phyloP scores from a whole-genome alignment of 1,140 invertebrate species.

The Teleogryllus occipitalis region DNA sequence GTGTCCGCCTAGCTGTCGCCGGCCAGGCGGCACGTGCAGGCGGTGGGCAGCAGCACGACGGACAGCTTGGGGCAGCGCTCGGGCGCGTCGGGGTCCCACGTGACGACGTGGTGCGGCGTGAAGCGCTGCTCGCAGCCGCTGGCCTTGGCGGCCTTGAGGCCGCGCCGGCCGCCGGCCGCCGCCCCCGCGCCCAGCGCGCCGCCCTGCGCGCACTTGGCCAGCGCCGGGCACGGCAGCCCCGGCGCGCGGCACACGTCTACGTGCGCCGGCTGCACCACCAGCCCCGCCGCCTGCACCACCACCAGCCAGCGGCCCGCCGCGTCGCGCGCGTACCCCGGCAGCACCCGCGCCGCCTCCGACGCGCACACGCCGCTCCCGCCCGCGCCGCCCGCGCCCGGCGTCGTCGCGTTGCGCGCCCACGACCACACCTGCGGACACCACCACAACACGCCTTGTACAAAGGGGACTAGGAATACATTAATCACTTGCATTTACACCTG shows the following conservation, averaged over 20 bases:
- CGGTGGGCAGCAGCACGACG: slow-evolving; percentile 21
- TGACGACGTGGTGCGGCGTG: slow-evolving; percentile 17
- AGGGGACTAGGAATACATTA: too few relatives aligned
- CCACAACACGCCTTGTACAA: too few relatives aligned
- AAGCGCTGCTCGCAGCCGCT: slow-evolving; percentile 20
- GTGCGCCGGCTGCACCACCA: slow-evolving; percentile 15
- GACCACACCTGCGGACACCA: slow-evolving; percentile 14
- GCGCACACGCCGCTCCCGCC: slow-evolving; percentile 9
- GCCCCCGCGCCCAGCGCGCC: background rate
- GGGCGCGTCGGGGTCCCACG: slow-evolving; percentile 25
- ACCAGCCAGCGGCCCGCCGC: slow-evolving; percentile 15
- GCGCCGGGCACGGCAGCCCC: slow-evolving; percentile 15
- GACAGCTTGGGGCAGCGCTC: slow-evolving; percentile 22
- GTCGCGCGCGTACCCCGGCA: slow-evolving; percentile 24
- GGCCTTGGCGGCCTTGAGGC: slow-evolving; percentile 7
- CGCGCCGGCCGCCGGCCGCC: slow-evolving; percentile 2
- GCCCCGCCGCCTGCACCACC: slow-evolving; percentile 21
- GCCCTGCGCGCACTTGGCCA: slow-evolving; percentile 14
- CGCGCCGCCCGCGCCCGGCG: background rate
- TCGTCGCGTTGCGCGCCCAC: slow-evolving; percentile 11
- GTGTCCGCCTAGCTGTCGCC: background rate
- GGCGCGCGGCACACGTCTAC: slow-evolving; percentile 19
- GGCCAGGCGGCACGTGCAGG: slow-evolving; percentile 21
- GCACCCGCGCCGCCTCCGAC: slow-evolving; percentile 17
- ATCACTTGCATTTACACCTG: too few relatives aligned